Conservation (phyloP, 2,113 vertebrate species). For the Petrocephalus microphthalmus region DNA sequence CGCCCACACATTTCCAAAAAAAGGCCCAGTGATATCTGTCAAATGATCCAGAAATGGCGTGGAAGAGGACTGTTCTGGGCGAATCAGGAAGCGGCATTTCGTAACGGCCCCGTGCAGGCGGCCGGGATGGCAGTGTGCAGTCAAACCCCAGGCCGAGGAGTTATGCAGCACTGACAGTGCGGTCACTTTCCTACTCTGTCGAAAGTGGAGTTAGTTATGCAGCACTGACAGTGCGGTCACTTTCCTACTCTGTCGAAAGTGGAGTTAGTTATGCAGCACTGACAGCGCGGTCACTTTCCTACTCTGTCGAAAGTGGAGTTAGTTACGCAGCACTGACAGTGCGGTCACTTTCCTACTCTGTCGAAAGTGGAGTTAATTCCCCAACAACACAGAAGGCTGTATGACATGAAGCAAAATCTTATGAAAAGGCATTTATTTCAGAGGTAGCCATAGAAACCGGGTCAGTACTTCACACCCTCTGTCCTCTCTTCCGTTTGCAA, state of each 20-base stretch:
- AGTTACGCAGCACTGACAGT: not conserved
- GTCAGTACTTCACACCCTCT: constrained; percentile 7
- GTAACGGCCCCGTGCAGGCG: not conserved
- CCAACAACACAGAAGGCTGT: not conserved
- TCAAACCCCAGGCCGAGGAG: not conserved
- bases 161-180: not conserved
- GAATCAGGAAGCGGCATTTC: not conserved
- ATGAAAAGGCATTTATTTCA: not conserved
- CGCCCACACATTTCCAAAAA: not conserved
- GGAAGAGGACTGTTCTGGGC: not conserved
- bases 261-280: not conserved
- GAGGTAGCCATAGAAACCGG: constrained; percentile 16
- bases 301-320: not conserved
- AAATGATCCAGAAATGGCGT: not conserved
- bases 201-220: not conserved
- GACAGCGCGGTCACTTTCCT: not conserved
- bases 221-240: not conserved
- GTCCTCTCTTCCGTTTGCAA: not conserved
- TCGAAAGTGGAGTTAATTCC: not conserved
- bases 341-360: too few relatives aligned
- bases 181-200: too few relatives aligned
- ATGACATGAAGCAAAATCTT: not conserved
- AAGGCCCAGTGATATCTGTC: not conserved
- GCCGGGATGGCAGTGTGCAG: not conserved
- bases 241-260: not conserved